Conservation (phyloP, 1,140 invertebrate species). For the Drosophila sp. region DNA sequence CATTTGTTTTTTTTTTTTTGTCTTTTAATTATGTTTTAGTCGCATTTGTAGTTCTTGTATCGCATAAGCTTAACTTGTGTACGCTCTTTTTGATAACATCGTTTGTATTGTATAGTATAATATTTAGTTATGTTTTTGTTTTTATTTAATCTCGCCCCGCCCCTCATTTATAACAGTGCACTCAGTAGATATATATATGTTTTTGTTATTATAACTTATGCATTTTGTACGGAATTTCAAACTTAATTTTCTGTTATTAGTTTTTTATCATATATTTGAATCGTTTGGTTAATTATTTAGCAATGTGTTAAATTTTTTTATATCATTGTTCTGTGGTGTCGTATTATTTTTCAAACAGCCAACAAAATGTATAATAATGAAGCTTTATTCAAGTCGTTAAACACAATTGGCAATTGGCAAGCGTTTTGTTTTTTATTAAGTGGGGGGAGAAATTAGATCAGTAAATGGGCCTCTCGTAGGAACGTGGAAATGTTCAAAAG, state of each 20-base stretch:
- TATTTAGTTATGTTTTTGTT: conserved; percentile 47
- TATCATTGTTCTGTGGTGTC: conserved; percentile 42
- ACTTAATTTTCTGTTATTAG: conserved; percentile 80
- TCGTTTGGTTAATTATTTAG: conserved; percentile 31
- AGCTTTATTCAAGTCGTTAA: conserved; percentile 72
- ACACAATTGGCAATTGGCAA: conserved; percentile 60
- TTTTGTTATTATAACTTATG: conserved; percentile 66
- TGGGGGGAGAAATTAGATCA: conserved; percentile 26
- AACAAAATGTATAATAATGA: conserved; percentile 82
- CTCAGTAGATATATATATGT: conserved; percentile 81
- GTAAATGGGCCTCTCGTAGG: conserved; percentile 11
- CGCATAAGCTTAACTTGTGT: conserved; percentile 69
- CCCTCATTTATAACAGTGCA: conserved; percentile 84
- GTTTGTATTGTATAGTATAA: conserved; percentile 18
- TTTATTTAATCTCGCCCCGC: conserved; percentile 83
- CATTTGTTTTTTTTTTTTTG: conserved; percentile 16
- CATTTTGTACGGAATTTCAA: conserved; percentile 79
- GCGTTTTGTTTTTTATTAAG: conserved; percentile 44
- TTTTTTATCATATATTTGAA: conserved; percentile 54
- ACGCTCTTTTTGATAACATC: conserved; percentile 47
- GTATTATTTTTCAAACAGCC: conserved; percentile 78
- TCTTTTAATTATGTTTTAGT: conserved; percentile 21
- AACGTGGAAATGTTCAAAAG: conserved; percentile 27
- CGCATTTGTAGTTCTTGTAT: conserved; percentile 52
- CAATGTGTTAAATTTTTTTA: conserved; percentile 53